Evolutionary conservation across 23 tunicate species (phyloP), one percentile per base, ranked within the genome.

Genomic region (Oikopleura dioica): DNA sequence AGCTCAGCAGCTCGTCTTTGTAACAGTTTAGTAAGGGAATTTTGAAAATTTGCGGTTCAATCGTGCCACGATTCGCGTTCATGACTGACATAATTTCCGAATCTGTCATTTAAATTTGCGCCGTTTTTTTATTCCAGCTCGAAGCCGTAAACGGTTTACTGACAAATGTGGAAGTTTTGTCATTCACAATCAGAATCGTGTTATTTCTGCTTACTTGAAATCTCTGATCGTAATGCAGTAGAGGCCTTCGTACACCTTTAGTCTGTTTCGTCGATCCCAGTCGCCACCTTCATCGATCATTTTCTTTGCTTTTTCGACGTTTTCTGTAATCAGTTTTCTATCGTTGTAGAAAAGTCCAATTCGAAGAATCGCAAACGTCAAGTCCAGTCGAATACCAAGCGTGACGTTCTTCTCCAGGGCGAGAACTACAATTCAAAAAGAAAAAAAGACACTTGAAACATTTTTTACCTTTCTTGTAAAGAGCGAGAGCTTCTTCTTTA

Each of bases 241-340:
- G 9, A 89, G 67, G 4, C 96, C 96, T 76, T 89, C 86, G 68
- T 89, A 89, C 9, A 89, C 96, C 80, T 89, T 89, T 36, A 89
- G 67, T 35, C 96, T 80, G 76, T 89, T 89, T 78, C 96, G 69
- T 77, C 96, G 37, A 44, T 89, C 96, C 96, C 96, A 89, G 51
- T 89, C 96, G 35, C 96, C 96, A 69, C 96, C 96, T 50, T 85
- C 96, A 5, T 89, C 96, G 35, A 89, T 89, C 59, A 89, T 37
- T 37, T 78, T 80, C 69, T 84, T 84, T 37, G 91, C 91, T 51
- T 89, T 84, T 34, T 82, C 84, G 38, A 89, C 79, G 63, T 85
- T 89, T 37, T 81, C 68, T 1, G 91, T 84, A 1, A 89, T 89
- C 32, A 89, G 78, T 35, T 79, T 80, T 76, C 85, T 89, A 76